Evolutionary conservation across 2,113 vertebrate genomes (phyloP), one percentile per base, ranked within the genome.

Genomic region (Panthera leo): DNA sequence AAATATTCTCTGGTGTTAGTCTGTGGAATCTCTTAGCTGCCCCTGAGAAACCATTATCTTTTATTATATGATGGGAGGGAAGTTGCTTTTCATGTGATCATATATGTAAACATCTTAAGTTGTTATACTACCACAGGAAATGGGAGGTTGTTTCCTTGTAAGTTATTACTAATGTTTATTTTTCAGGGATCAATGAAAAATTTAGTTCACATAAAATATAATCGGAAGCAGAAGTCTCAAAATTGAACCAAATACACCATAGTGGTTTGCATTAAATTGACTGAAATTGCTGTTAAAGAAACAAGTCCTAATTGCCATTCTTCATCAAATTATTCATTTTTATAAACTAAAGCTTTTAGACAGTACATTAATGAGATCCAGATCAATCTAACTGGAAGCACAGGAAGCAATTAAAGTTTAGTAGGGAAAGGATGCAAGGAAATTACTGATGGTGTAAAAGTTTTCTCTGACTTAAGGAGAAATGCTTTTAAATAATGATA

Each of bases 291-390:
- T 97, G 71, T 93, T 96, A 96, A 94, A 93, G 88, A 96, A 98
- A 94, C 61, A 97, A 97, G 76, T 23, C 3, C 85, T 98, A 95
- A 98, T 98, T 97, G 92, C 55, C 93, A 82, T 97, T 97, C 48
- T 97, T 98, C 90, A 89, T 25, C 94, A 96, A 98, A 98, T 98
- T 97, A 98, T 97, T 98, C 98, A 96, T 91, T 98, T 98, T 97
- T 92, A 87, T 97, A 96, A 98, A 97, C 97, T 97, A 87, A 90
- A 98, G 71, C 93, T 97, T 97, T 95, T 70, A 96, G 87, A 82
- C 7, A 75, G 12, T 70, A 27, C 95, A 85, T 92, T 98, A 85
- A 96, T 95, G 94, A 94, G 91, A 86, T 94, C 92, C 70, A 96
- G 82, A 93, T 98, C 92, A 95, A 68, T 95, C 82, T 94, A 96